Evolutionary conservation across 2,113 vertebrate genomes (phyloP), one percentile per base, ranked within the genome.

Genomic region (Lagenorhynchus albirostris): DNA sequence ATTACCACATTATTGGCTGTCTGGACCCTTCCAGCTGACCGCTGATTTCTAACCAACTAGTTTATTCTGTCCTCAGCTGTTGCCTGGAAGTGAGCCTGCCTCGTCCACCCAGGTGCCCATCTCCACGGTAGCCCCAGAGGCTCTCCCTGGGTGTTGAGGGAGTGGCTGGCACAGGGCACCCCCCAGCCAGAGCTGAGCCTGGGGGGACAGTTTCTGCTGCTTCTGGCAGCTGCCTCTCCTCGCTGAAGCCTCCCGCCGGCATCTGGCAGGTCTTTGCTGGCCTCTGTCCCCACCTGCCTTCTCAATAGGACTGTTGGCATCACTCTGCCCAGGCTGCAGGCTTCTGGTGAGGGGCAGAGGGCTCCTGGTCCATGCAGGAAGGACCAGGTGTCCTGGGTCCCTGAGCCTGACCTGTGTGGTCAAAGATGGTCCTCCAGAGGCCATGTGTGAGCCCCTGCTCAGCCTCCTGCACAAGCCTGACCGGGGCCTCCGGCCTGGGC

Each of bases 221-320:
- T 58, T 29, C 18, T 1, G 0, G 21, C 2, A 8, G 65, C 38
- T 33, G 44, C 47, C 55, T 47, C 10, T 58, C 44, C 36, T 65
- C 0, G 0, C n/a, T n/a, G 31, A 31, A 26, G 36, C 26, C 70
- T 63, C 44, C 9, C 13, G 0, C 18, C 2, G 2, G 38, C 23
- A 6, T 17, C 68, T 6, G 31, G 63, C 65, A 89, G 65, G 67
- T 11, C 65, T 55, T 23, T n/a, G 6, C 17, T 5, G 29, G 62
- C 6, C 55, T 55, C 44, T 38, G 33, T 2, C 9, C 38, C 10
- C 17, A n/a, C 41, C 8, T 15, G n/a, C 31, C 68, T 70, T 18
- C 63, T 36, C 2, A 0, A 1, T 47, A 3, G 70, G 15, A 23
- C 44, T 14, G 18, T 5, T 23, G 8, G 74, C 33, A 0, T 53